These are phyloP conservation scores for Metaphire vulgaris DNA, from an alignment of 1,140 invertebrate species.

Conservation along the genomic window DNA sequence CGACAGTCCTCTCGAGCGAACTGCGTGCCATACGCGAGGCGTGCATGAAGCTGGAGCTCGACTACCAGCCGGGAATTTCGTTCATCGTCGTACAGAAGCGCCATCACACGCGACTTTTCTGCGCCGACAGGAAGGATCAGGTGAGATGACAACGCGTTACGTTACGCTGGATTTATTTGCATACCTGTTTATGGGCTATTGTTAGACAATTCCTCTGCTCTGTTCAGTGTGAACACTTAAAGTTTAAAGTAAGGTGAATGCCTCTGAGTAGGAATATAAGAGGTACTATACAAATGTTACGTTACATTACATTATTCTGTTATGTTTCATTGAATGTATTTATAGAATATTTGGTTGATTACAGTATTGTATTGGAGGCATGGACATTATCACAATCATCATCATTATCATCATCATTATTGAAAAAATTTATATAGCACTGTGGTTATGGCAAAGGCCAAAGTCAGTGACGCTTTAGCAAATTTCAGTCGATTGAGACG, in stretches of 20 bases:
- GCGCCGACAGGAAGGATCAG: slow-evolving; percentile 92
- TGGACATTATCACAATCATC: no score
- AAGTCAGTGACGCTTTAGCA: no score
- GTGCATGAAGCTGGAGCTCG: slow-evolving; percentile 94
- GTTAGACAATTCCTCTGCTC: background rate
- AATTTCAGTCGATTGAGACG: no score
- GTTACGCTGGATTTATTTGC: no score
- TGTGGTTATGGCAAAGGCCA: no score
- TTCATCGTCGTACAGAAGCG: slow-evolving; percentile 99
- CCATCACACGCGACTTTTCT: slow-evolving; percentile 94
- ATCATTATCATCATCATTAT: no score
- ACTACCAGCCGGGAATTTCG: slow-evolving; percentile 98
- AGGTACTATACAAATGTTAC: no score
- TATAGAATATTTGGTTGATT: no score
- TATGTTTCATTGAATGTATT: background rate
- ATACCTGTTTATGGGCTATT: no score
- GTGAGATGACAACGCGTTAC: no score
- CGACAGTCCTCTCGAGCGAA: slow-evolving; percentile 85
- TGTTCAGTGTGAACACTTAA: background rate
- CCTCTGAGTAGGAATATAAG: background rate
- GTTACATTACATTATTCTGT: background rate
- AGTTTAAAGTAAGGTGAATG: background rate
- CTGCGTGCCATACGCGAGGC: slow-evolving; percentile 94
- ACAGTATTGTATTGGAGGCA: no score
- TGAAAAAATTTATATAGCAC: no score